phyloP scores from a whole-genome alignment of 2,797 vertebrate genomes.

The Melanotaenia parkinsoni region DNA sequence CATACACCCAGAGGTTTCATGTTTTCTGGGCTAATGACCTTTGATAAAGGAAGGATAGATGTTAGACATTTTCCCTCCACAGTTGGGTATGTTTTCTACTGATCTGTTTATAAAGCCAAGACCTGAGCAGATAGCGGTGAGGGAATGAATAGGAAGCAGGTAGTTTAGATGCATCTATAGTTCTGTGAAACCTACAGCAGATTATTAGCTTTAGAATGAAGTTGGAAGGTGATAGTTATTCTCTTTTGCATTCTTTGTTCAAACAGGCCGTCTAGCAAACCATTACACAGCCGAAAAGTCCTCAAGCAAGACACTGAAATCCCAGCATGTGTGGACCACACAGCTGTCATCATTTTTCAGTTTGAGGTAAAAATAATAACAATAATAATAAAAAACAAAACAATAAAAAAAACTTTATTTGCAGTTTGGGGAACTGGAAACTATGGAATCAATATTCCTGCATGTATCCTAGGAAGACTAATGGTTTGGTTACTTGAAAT shows the following conservation, averaged over 20 bases:
- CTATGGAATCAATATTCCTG: not conserved
- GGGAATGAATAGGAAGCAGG: not conserved
- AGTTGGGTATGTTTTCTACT: slow-evolving; percentile 42
- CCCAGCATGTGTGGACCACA: not conserved
- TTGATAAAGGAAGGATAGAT: slow-evolving; percentile 43
- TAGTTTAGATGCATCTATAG: not conserved
- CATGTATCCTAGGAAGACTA: not conserved
- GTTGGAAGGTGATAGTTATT: not conserved
- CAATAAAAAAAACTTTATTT: no score
- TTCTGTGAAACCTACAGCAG: slow-evolving; percentile 19
- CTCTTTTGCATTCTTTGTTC: slow-evolving; percentile 6
- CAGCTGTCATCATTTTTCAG: not conserved
- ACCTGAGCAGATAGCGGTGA: slow-evolving; percentile 3
- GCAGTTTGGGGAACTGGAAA: not conserved
- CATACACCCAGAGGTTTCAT: slow-evolving; percentile 43
- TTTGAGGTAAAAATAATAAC: no score
- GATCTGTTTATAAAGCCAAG: slow-evolving; percentile 36
- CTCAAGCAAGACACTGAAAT: not conserved
- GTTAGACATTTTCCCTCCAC: slow-evolving; percentile 53
- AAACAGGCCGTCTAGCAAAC: not conserved
- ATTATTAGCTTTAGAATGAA: slow-evolving; percentile 9
- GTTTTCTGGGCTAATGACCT: slow-evolving; percentile 53
- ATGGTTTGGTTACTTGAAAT: not conserved
- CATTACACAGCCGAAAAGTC: not conserved
- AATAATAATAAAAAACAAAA: no score